phyloP scores from a whole-genome alignment of 2,113 vertebrate genomes.

The Emydura subglobosa region DNA sequence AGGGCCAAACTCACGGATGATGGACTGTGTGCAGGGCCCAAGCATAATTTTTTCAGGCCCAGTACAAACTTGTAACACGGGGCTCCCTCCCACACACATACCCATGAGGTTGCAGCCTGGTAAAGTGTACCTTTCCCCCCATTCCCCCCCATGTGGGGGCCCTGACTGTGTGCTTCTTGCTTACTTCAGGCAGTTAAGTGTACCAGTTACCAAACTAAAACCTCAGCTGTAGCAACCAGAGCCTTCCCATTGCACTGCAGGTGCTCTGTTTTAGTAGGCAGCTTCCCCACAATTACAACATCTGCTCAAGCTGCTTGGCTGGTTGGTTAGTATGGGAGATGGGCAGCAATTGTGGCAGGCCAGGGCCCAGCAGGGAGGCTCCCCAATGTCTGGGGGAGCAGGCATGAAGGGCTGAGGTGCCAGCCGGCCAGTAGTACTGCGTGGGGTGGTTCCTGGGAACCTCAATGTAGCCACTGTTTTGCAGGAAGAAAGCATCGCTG shows the following conservation, averaged over 20 bases:
- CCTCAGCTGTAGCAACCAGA: neutral
- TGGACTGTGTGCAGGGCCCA: neutral
- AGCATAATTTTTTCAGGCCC: too few relatives aligned
- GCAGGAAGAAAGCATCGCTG: neutral
- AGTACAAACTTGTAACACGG: too few relatives aligned
- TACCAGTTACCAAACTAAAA: neutral
- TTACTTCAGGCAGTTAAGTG: neutral
- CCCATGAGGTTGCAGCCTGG: too few relatives aligned
- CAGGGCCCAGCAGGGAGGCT: neutral
- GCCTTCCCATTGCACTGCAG: neutral
- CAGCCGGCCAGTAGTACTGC: fast-evolving
- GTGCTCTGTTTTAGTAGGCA: neutral
- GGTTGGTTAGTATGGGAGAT: neutral
- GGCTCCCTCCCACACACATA: too few relatives aligned
- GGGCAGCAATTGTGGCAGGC: neutral
- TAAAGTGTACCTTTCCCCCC: too few relatives aligned
- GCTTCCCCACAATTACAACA: neutral
- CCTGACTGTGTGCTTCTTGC: neutral
- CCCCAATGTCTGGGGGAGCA: neutral
- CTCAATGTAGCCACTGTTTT: neutral
- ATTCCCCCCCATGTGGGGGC: too few relatives aligned
- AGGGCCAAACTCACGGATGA: neutral
- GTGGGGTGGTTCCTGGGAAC: neutral
- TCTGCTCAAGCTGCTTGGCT: neutral
- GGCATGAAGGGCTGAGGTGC: neutral